Conservation (phyloP, 2,113 vertebrate species). For the Lophura nycthemera region DNA sequence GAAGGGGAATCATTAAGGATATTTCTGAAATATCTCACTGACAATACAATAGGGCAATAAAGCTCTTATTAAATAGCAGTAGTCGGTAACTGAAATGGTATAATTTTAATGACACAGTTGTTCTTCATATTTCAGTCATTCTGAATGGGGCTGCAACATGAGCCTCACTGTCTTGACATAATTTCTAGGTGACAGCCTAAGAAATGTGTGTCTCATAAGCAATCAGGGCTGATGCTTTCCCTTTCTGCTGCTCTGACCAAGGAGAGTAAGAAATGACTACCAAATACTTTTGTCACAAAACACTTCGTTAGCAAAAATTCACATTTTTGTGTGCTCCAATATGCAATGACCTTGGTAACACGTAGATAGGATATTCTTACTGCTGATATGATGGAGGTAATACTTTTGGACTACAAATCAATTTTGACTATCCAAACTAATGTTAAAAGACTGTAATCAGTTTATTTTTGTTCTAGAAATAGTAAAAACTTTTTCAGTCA, state of each 20-base stretch:
- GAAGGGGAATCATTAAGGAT: slow-evolving; percentile 9
- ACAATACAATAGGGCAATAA: background rate
- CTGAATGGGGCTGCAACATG: background rate
- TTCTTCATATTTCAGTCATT: background rate
- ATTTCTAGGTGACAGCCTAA: background rate
- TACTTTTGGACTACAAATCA: background rate
- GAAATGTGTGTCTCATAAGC: background rate
- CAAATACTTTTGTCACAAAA: background rate
- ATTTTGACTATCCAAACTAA: background rate
- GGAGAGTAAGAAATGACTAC: background rate
- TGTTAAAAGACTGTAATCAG: background rate
- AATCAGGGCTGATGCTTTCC: background rate
- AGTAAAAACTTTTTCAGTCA: background rate
- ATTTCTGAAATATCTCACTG: background rate
- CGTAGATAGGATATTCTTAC: background rate
- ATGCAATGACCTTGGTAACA: background rate
- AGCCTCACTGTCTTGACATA: background rate
- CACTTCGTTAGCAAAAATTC: background rate
- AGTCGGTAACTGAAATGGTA: background rate
- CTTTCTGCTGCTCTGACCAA: background rate
- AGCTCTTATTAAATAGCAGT: background rate
- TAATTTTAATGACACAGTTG: background rate
- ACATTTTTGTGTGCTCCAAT: background rate
- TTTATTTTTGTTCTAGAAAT: background rate
- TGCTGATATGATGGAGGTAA: background rate